Conservation (phyloP, 2,888 invertebrate species). For the Tenthredo amoena region DNA sequence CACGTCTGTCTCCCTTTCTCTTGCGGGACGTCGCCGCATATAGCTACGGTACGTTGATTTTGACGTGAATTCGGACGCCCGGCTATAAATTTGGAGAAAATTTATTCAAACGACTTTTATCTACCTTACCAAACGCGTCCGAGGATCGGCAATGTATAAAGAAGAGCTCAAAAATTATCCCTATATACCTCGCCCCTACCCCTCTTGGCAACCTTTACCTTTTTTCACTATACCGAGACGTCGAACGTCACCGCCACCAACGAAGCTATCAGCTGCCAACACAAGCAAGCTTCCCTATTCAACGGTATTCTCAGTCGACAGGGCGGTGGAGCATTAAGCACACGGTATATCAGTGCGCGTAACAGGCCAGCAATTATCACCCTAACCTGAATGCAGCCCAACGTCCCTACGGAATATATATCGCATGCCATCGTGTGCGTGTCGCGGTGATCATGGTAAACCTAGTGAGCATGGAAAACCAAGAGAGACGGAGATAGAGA, state of each 20-base stretch:
- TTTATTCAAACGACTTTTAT: constrained; percentile 52
- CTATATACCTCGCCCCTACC: constrained; percentile 23
- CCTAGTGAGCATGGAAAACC: constrained; percentile 42
- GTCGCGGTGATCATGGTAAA: constrained; percentile 48
- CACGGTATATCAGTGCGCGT: constrained; percentile 47
- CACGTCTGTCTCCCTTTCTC: background rate
- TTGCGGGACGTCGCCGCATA: background rate
- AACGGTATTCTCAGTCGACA: constrained; percentile 19
- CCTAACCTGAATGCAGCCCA: constrained; percentile 68
- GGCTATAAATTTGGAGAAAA: constrained; percentile 45
- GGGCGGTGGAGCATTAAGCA: constrained; percentile 32
- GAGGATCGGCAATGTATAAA: constrained; percentile 35
- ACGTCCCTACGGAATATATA: constrained; percentile 62
- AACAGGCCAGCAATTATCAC: constrained; percentile 65
- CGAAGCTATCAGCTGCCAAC: constrained; percentile 43
- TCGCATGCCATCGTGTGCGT: constrained; percentile 48
- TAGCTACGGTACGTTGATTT: constrained; percentile 20
- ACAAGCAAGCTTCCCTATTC: constrained; percentile 10
- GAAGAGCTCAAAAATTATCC: constrained; percentile 45
- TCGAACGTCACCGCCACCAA: constrained; percentile 33
- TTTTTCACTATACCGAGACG: constrained; percentile 42
- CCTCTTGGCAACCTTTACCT: constrained; percentile 17
- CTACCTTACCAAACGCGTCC: constrained; percentile 41
- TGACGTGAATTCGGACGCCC: constrained; percentile 44
- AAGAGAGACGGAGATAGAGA: constrained; percentile 52